A percentile compares a stretch with the other conserved stretches of the same genome.
Evolutionary conservation across 1,140 invertebrate species (phyloP).

Genomic region (Dinothrombium tinctorium): DNA sequence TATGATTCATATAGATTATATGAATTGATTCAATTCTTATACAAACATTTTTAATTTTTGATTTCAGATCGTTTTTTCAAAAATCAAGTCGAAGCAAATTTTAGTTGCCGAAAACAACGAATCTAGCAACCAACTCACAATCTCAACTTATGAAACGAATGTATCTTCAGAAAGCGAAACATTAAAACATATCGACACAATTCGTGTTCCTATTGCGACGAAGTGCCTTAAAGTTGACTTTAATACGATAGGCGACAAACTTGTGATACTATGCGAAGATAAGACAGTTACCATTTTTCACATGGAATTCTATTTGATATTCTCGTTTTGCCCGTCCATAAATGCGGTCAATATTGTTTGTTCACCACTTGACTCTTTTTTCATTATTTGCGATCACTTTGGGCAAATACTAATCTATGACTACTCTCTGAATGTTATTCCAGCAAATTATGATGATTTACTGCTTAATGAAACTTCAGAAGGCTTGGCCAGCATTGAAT

Average conservation of each 20-base stretch:
- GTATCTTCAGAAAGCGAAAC: too few relatives aligned
- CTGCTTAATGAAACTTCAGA: neutral
- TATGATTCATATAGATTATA: too few relatives aligned
- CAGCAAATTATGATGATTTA: constrained; percentile 5
- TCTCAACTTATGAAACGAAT: too few relatives aligned
- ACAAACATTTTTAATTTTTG: too few relatives aligned
- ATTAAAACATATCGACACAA: constrained; percentile 4
- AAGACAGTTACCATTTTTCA: constrained; percentile 7
- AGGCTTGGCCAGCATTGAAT: neutral
- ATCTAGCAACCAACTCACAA: too few relatives aligned
- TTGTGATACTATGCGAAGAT: constrained; percentile 9
- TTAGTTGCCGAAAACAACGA: too few relatives aligned
- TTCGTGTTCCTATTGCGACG: constrained; percentile 1
- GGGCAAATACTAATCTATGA: constrained; percentile 9
- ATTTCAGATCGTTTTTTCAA: too few relatives aligned
- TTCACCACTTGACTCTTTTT: constrained; percentile 8
- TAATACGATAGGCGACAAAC: constrained; percentile 5
- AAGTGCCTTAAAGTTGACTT: constrained; percentile 8
- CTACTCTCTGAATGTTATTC: constrained; percentile 8
- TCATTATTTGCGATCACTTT: constrained; percentile 4
- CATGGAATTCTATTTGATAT: constrained; percentile 7
- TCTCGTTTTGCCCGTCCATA: constrained; percentile 6
- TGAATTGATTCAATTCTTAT: too few relatives aligned
- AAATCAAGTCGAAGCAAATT: too few relatives aligned
- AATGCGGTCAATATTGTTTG: constrained; percentile 3